Evolutionary conservation across 2,113 vertebrate species (phyloP).

Genomic region (Gnathochromis pfefferi): DNA sequence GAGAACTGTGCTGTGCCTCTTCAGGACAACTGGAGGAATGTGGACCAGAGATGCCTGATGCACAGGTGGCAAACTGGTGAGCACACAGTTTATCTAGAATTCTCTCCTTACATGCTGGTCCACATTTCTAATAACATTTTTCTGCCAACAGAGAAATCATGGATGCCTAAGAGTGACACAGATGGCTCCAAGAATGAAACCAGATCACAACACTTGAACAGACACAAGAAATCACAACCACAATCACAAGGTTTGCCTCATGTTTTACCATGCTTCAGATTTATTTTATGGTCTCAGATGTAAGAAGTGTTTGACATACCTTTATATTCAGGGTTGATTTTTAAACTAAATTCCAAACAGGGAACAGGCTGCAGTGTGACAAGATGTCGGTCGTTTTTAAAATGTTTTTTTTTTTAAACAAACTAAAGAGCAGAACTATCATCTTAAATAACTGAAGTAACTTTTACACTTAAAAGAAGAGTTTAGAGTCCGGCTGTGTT

Average conservation of each 20-base stretch:
- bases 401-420: background rate
- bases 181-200: conserved; percentile 28
- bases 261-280: accelerated
- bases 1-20: conserved; percentile 25
- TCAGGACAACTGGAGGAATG: conserved; percentile 20
- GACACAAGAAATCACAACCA: conserved; percentile 47
- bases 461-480: background rate
- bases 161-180: background rate
- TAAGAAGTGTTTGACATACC: background rate
- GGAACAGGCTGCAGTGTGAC: accelerated
- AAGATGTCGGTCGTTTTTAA: accelerated
- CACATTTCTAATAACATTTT: background rate
- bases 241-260: conserved; percentile 43
- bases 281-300: background rate
- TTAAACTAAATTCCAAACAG: background rate
- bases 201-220: conserved; percentile 39
- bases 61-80: conserved; percentile 50
- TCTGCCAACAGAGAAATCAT: conserved; percentile 31
- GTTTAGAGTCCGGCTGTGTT: accelerated
- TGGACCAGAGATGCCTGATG: background rate
- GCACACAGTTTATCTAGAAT: background rate
- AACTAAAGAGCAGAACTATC: accelerated
- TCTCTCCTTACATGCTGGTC: background rate
- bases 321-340: background rate
- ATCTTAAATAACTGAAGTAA: background rate